Base-by-base conservation (phyloP, 2,797 vertebrate genomes). In the Hippoglossus hippoglossus region DNA sequence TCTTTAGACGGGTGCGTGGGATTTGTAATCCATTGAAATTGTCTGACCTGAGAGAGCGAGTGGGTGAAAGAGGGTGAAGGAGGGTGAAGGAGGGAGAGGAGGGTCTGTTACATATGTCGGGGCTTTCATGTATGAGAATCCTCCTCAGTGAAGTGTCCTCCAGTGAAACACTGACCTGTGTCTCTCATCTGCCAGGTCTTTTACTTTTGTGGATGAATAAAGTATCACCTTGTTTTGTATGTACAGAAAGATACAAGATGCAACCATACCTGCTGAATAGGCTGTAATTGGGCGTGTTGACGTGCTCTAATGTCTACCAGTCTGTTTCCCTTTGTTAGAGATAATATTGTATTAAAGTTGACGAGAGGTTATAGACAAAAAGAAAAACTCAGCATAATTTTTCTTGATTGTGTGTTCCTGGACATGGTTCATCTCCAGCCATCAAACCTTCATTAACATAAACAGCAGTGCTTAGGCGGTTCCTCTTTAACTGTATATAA, bases 361-460 rank as follows among this genome's bases (percentile, higher is more conserved):
- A 67, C 46, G 69, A 58, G 87, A 78, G 72, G 76, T 89, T 82
- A 31, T 26, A 70, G 77, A 77, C 50, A 54, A 70, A 51, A 59
- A 26, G 66, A 51, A 63, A 34, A 63, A 18, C 63, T 63, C 72
- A 79, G 71, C 75, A 77, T 66, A 1, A 26, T 52, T 83, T 64
- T 60, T 18, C 44, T 56, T 82, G 69, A 81, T 85, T 77, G 57
- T 75, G 58, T 89, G 78, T 89, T 89, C 81, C 69, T 77, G 31
- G 64, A 61, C 71, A 36, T n/a, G 62, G 50, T 71, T 74, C n/a
- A 80, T 90, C 64, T 71, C 44, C 36, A 85, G 81, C 46, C 71
- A 90, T 91, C 73, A 85, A 79, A 71, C 77, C 73, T 81, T 71
- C 59, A 68, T 47, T 58, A 74, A 71, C 53, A 83, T 63, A 85